Evolutionary conservation across 2,113 vertebrate species (phyloP).

Genomic region (Gasterosteus nipponicus): DNA sequence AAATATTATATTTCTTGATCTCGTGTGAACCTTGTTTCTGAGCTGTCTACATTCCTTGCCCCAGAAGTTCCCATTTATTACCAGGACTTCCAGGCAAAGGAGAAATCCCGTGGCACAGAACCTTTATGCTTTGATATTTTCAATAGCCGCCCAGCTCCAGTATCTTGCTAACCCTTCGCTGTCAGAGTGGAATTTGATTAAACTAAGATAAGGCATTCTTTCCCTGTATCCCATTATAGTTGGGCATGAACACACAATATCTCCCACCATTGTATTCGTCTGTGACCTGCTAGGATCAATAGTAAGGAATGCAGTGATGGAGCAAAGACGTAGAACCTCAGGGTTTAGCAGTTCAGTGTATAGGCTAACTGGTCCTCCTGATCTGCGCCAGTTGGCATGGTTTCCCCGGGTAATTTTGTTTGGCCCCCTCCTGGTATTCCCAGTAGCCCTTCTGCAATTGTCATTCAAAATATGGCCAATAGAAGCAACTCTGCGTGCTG

Average conservation of each 20-base stretch:
- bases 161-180: constrained; percentile 45
- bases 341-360: constrained; percentile 71
- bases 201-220: constrained; percentile 29
- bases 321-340: constrained; percentile 49
- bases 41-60: constrained; percentile 48
- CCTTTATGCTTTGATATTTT: constrained; percentile 73
- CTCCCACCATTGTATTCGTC: constrained; percentile 47
- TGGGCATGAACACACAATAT: constrained; percentile 36
- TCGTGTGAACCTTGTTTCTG: constrained; percentile 49
- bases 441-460: constrained; percentile 44
- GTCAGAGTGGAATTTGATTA: constrained; percentile 64
- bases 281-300: constrained; percentile 60
- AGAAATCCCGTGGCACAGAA: constrained; percentile 57
- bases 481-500: constrained; percentile 30
- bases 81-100: constrained; percentile 58
- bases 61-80: constrained; percentile 60
- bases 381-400: constrained; percentile 74
- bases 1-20: constrained; percentile 36
- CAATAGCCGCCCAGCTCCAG: constrained; percentile 31
- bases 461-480: constrained; percentile 62
- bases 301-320: constrained; percentile 47
- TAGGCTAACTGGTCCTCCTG: constrained; percentile 78
- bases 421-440: constrained; percentile 50
- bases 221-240: constrained; percentile 36
- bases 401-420: constrained; percentile 63